Conservation (phyloP, 2,113 vertebrate genomes). For the Hippopotamus amphibius region DNA sequence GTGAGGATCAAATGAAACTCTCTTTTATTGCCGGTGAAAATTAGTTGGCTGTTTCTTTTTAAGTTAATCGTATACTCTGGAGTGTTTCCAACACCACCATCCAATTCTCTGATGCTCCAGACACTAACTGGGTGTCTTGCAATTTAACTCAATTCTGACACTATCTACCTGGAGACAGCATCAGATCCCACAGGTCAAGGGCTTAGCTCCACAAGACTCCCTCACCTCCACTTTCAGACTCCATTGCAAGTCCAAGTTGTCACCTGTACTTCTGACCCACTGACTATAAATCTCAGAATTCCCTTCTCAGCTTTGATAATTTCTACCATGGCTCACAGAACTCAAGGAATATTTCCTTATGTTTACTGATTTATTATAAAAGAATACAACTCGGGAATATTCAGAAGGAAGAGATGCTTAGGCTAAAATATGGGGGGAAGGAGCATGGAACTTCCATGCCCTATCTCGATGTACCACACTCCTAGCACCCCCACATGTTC, state of each 20-base stretch:
- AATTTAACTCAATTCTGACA: neutral
- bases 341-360: neutral
- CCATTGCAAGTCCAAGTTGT: neutral
- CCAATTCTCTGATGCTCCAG: no score
- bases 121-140: neutral
- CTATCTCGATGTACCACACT: no score
- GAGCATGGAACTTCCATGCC: neutral
- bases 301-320: neutral
- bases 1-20: neutral
- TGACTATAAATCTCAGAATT: neutral
- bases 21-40: neutral
- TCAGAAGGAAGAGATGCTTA: neutral
- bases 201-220: neutral
- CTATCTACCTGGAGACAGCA: neutral
- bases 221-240: accelerated
- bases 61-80: neutral
- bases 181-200: no score
- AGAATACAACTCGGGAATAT: neutral
- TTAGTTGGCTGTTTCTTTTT: neutral
- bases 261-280: neutral
- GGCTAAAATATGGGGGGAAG: neutral
- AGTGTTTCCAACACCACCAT: neutral
- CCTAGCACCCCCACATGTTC: neutral
- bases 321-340: neutral
- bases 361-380: neutral